Evolutionary conservation across 2,797 vertebrate genomes (phyloP).

Genomic region (Sparidentex hasta): DNA sequence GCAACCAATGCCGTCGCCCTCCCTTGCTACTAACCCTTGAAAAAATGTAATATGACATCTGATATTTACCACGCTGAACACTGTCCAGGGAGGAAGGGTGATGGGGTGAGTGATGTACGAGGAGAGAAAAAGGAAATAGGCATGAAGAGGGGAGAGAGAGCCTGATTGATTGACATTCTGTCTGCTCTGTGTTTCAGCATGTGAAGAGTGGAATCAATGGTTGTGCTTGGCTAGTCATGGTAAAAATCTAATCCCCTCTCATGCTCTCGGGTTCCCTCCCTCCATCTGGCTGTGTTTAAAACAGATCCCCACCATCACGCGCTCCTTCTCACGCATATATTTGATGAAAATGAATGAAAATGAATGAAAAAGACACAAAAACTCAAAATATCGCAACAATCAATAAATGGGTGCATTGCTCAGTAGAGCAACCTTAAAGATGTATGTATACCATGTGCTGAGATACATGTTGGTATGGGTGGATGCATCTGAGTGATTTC

Average conservation of each 20-base stretch:
- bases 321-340: neutral
- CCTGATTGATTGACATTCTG: constrained; percentile 60
- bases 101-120: constrained; percentile 22
- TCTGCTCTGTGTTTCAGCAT: constrained; percentile 54
- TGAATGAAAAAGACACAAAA: too few relatives aligned
- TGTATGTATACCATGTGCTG: too few relatives aligned
- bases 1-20: neutral
- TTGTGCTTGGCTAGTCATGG: constrained; percentile 53
- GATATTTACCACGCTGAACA: constrained; percentile 25
- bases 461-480: too few relatives aligned
- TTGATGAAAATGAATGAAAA: too few relatives aligned
- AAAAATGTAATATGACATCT: neutral
- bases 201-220: constrained; percentile 62
- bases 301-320: constrained; percentile 13
- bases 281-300: constrained; percentile 38
- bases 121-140: constrained; percentile 27
- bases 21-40: neutral
- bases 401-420: too few relatives aligned
- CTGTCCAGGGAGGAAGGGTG: neutral
- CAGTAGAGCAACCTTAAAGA: too few relatives aligned
- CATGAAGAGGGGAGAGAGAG: constrained; percentile 32
- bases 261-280: neutral
- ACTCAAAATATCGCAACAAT: too few relatives aligned
- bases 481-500: too few relatives aligned
- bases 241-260: constrained; percentile 36